A percentile compares a stretch with the other conserved stretches of the same genome.
phyloP scores from a whole-genome alignment of 2,113 vertebrate genomes.

The Rhinopithecus roxellana region DNA sequence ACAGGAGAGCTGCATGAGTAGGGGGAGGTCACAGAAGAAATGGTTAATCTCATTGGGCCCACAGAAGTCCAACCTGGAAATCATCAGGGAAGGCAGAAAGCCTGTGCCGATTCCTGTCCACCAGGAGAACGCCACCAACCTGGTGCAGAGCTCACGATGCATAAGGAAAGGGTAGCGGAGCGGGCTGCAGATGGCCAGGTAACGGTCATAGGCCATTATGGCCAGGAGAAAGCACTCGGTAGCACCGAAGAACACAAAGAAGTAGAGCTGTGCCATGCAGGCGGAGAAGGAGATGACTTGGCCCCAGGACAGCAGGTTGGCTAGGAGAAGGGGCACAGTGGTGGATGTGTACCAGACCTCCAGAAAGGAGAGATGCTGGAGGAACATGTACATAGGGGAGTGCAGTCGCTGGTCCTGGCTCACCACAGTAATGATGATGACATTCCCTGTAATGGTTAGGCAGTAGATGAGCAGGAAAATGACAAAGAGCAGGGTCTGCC shows the following conservation, averaged over 20 bases:
- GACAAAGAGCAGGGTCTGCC: constrained; percentile 64
- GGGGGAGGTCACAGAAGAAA: constrained; percentile 78
- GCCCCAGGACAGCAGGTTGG: neutral
- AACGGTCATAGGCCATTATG: constrained; percentile 72
- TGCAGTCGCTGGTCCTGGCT: constrained; percentile 34
- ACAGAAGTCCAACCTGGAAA: constrained; percentile 74
- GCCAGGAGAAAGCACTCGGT: constrained; percentile 74
- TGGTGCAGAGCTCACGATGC: constrained; percentile 37
- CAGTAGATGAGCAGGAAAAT: constrained; percentile 67
- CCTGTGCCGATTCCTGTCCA: constrained; percentile 61
- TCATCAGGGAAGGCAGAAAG: constrained; percentile 69
- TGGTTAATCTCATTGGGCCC: constrained; percentile 68
- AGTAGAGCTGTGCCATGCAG: constrained; percentile 74
- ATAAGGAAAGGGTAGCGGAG: constrained; percentile 64
- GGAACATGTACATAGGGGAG: constrained; percentile 70
- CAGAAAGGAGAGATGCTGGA: constrained; percentile 72
- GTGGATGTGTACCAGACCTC: constrained; percentile 78
- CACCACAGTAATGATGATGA: constrained; percentile 58
- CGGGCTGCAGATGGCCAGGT: constrained; percentile 74
- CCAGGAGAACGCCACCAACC: constrained; percentile 64
- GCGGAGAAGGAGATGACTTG: constrained; percentile 60
- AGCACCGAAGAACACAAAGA: constrained; percentile 72
- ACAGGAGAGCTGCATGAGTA: constrained; percentile 69
- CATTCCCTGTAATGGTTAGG: constrained; percentile 62
- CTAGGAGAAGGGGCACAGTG: constrained; percentile 66